phyloP scores from a whole-genome alignment of 2,888 invertebrate genomes.

The Trilocha varians region DNA sequence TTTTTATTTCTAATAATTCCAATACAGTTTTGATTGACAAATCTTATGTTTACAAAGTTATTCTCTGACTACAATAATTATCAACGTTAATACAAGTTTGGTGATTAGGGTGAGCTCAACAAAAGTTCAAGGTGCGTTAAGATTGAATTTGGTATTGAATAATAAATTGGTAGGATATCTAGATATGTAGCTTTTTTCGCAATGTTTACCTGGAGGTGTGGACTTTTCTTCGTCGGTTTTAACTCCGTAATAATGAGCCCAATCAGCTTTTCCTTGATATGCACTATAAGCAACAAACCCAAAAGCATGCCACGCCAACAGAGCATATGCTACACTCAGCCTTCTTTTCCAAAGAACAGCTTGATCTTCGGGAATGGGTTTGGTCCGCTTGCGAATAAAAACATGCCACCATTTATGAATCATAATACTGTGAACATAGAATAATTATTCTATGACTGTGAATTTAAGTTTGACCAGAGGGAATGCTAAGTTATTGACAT shows the following conservation, averaged over 20 bases:
- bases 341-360: conserved; percentile 76
- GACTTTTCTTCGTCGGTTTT: conserved; percentile 74
- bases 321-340: conserved; percentile 75
- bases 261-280: conserved; percentile 76
- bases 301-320: conserved; percentile 82
- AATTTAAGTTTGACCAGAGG: too few relatives aligned
- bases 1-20: too few relatives aligned
- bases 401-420: conserved; percentile 60
- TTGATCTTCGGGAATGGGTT: conserved; percentile 51
- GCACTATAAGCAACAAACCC: conserved; percentile 75
- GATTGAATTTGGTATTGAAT: too few relatives aligned
- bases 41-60: too few relatives aligned
- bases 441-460: too few relatives aligned
- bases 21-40: too few relatives aligned
- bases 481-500: too few relatives aligned
- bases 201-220: conserved; percentile 69
- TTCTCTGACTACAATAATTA: too few relatives aligned
- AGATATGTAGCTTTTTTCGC: not conserved
- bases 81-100: too few relatives aligned
- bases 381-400: conserved; percentile 52
- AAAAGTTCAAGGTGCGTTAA: too few relatives aligned
- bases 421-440: conserved; percentile 16
- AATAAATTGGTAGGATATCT: not conserved
- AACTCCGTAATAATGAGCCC: conserved; percentile 78
- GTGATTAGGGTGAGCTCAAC: too few relatives aligned